phyloP scores from a whole-genome alignment of 2,888 invertebrate genomes.

The Notodonta dromedarius region DNA sequence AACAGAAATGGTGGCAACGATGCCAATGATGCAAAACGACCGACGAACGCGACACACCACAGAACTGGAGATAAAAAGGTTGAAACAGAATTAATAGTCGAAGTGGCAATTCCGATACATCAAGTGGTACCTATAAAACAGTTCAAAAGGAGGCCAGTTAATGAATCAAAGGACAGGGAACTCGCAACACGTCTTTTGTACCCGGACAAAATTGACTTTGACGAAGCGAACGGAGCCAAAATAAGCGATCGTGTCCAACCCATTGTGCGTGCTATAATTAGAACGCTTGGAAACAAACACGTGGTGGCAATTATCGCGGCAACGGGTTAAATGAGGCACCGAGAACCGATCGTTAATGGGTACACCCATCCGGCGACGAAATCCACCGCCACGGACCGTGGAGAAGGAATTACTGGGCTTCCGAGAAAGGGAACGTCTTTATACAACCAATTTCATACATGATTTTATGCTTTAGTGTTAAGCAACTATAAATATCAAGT shows the following conservation, averaged over 20 bases:
- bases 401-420: conserved; percentile 64
- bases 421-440: conserved; percentile 60
- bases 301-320: conserved; percentile 83
- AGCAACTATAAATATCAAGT: conserved; percentile 60
- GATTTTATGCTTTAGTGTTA: conserved; percentile 53
- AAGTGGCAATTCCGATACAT: conserved; percentile 45
- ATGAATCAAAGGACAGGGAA: conserved; percentile 80
- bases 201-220: conserved; percentile 78
- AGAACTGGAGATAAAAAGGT: conserved; percentile 51
- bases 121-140: conserved; percentile 64
- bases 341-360: conserved; percentile 79
- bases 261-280: conserved; percentile 82
- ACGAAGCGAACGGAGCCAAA: conserved; percentile 75
- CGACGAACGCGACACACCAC: conserved; percentile 40
- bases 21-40: conserved; percentile 52
- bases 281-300: conserved; percentile 81
- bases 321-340: conserved; percentile 83
- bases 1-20: conserved; percentile 43
- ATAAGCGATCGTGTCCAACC: conserved; percentile 81
- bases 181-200: conserved; percentile 80
- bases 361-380: conserved; percentile 76
- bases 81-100: conserved; percentile 59
- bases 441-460: conserved; percentile 50
- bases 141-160: conserved; percentile 75
- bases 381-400: conserved; percentile 52